Base-by-base conservation (phyloP, 2,113 vertebrate species). In the Balaeniceps rex region DNA sequence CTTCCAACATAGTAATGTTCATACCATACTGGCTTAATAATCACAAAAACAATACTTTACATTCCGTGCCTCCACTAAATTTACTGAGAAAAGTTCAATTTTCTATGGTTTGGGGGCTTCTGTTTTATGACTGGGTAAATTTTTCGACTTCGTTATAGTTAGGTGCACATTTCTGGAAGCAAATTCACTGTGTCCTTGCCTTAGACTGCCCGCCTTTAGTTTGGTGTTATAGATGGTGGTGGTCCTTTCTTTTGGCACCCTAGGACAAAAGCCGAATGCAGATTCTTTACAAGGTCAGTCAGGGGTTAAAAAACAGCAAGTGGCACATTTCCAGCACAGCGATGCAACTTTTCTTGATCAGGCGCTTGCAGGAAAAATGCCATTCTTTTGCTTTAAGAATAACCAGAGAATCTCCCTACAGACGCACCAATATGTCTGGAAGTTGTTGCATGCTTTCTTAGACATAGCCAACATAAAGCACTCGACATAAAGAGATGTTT, bases 321-420 rank as follows among this genome's bases (percentile, higher is more conserved):
- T 38, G 42, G 15, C 89, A 61, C 36, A 16, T 38, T 28, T 81
- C 47, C 55, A 90, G 55, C 57, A 21, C 44, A 87, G 85, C 33
- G 75, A n/a, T 36, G 29, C 33, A 85, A 66, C 78, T 83, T 89
- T 58, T 54, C 90, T 90, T 94, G 84, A 49, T 89, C 34, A 70
- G 77, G 55, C 54, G 66, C 40, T 88, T 93, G 75, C 92, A 94
- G 61, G 83, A 92, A 94, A 95, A 96, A 72, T 65, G 60, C 15
- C 14, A 5, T 87, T 92, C 38, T 96, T 91, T 95, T 92, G 63
- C 86, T 97, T 94, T 93, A 96, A 92, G 78, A 95, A 84, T 94
- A 95, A 94, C 82, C 57, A 80, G 92, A 94, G 77, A 78, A 76
- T 89, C 74, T 95, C 86, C 83, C 74, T 74, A 33, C 86, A 96